These are phyloP conservation scores for Atopsyche davidsoni DNA, from an alignment of 1,140 invertebrate genomes.

Conservation along the genomic window DNA sequence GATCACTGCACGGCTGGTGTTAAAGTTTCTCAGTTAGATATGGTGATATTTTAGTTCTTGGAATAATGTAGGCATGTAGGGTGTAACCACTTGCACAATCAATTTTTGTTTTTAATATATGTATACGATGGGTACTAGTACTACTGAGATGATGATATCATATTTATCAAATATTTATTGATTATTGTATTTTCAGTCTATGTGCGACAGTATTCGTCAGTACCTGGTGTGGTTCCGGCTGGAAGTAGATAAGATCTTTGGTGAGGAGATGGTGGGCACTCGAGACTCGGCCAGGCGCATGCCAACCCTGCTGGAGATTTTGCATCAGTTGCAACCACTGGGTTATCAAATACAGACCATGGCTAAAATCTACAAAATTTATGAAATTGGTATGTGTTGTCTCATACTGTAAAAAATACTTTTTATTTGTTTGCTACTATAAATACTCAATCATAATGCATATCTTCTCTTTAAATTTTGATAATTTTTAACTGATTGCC, in stretches of 20 bases:
- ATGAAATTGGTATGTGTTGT: constrained; percentile 33
- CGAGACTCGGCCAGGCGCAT: constrained; percentile 36
- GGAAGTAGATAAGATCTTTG: constrained; percentile 46
- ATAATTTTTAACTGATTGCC: background rate
- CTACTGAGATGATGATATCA: too few species aligned
- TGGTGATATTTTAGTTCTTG: too few species aligned
- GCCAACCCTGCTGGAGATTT: constrained; percentile 45
- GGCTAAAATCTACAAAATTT: constrained; percentile 50
- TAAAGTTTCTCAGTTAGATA: too few species aligned
- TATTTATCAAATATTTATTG: too few species aligned
- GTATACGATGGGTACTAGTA: too few species aligned
- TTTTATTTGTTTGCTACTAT: background rate
- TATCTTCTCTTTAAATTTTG: too few species aligned
- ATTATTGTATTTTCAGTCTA: constrained; percentile 49
- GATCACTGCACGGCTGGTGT: too few species aligned
- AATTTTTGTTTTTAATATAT: too few species aligned
- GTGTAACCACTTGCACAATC: too few species aligned
- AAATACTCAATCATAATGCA: background rate
- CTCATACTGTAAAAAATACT: too few species aligned
- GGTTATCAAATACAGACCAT: constrained; percentile 50
- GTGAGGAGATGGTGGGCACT: constrained; percentile 33
- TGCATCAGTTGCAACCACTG: constrained; percentile 46
- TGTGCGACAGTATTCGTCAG: constrained; percentile 50
- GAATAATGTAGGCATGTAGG: too few species aligned
- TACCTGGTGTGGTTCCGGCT: constrained; percentile 52